Conservation (phyloP, 2,797 vertebrate species). For the Dendrocincla fuliginosa region DNA sequence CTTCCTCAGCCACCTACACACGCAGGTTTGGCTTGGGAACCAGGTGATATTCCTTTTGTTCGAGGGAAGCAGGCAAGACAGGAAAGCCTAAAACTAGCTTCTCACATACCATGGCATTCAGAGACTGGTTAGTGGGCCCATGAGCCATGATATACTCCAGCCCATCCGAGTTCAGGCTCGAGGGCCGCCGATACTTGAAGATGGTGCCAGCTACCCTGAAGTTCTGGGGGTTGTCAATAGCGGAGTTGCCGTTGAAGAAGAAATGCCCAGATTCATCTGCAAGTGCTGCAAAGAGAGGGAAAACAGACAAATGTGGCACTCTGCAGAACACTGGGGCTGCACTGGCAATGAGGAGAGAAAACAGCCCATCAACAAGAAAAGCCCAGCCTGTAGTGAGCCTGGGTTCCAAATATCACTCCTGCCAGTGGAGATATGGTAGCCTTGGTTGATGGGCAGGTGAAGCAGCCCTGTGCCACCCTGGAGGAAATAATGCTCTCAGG, state of each 20-base stretch:
- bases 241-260: slow-evolving; percentile 89
- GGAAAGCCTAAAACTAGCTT: background rate
- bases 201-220: slow-evolving; percentile 88
- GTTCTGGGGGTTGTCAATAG: slow-evolving; percentile 89
- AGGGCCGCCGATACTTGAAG: slow-evolving; percentile 89
- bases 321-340: background rate
- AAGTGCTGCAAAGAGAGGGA: slow-evolving; percentile 76
- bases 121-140: slow-evolving; percentile 87
- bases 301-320: background rate
- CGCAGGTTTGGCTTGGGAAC: background rate
- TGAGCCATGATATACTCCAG: slow-evolving; percentile 91
- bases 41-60: background rate
- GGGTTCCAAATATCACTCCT: background rate
- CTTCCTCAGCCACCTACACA: background rate
- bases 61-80: background rate
- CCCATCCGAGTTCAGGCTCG: slow-evolving; percentile 82
- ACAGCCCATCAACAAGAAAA: background rate
- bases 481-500: background rate
- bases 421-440: background rate
- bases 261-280: slow-evolving; percentile 88
- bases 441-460: background rate
- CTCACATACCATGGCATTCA: slow-evolving; percentile 87
- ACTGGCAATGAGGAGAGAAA: background rate
- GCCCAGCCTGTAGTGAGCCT: rapidly evolving
- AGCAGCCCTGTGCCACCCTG: background rate